Evolutionary conservation across 2,113 vertebrate genomes (phyloP), one percentile per base, ranked within the genome.

Genomic region (Eidolon helvum): DNA sequence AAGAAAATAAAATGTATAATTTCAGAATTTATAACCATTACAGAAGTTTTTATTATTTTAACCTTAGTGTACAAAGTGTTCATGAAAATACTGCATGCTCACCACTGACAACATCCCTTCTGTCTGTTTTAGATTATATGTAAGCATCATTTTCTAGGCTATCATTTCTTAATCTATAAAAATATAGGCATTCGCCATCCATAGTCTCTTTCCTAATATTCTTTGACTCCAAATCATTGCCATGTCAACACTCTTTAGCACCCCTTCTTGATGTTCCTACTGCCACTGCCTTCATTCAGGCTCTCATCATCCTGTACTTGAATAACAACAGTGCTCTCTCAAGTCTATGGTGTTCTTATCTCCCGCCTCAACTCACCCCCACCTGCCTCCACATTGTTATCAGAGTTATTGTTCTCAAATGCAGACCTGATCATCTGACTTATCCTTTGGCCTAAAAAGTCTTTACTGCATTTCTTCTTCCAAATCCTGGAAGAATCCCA

Each of bases 41-140:
- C 5, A 77, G 66, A 92, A 57, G 15, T 50, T 96, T 94, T 90
- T 89, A 96, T 96, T 83, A 65, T 59, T 86, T 95, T 94, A 90
- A 87, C 74, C 53, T 89, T 77, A 95, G 1, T 14, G 5, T 88
- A 85, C 10, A 92, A 90, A 87, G 94, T 66, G 22, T 86, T 90
- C 61, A 77, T 95, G 77, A 61, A 95, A 88, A 53, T 30, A 68
- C 3, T 90, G 24, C 33, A 30, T 38, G 21, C 5, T 90, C 5
- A 88, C 26, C 28, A 86, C 21, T 74, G 69, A 87, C 15, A 57
- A 48, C 38, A 61, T 57, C 3, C 2, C 24, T 1, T 85, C 89
- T 38, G 43, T 48, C 43, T 83, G 84, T 65, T 50, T 94, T 68
- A 79, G 16, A 85, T 18, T 79, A 33, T 21, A 77, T 7, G 2